Percentiles rank a stretch among this genome's conserved stretches.
phyloP scores from a whole-genome alignment of 2,888 invertebrate genomes.

The Lamproptera curius region DNA sequence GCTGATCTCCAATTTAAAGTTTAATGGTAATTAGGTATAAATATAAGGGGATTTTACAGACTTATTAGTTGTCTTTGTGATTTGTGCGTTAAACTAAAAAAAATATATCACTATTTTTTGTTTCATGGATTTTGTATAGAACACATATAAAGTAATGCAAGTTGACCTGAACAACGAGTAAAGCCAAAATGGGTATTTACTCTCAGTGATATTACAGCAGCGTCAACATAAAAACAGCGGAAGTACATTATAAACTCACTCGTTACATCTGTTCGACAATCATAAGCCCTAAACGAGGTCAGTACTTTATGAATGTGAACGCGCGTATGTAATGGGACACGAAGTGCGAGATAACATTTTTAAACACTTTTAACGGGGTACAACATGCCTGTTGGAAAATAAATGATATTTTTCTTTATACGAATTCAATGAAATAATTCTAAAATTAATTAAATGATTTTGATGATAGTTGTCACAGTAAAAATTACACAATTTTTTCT shows the following conservation, averaged over 20 bases:
- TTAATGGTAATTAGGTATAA: too few species aligned
- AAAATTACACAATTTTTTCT: too few species aligned
- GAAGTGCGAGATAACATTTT: neutral
- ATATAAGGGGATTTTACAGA: too few species aligned
- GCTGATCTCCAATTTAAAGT: too few species aligned
- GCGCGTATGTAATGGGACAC: neutral
- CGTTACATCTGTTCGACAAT: slow-evolving; percentile 28
- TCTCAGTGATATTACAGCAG: slow-evolving; percentile 1
- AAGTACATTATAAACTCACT: slow-evolving; percentile 21
- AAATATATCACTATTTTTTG: too few species aligned
- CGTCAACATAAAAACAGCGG: slow-evolving; percentile 8
- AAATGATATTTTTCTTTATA: neutral
- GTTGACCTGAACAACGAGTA: neutral
- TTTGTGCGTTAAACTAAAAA: too few species aligned
- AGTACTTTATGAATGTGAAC: neutral
- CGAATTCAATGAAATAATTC: neutral
- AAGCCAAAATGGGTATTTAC: neutral
- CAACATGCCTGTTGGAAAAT: neutral
- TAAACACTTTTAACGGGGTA: neutral
- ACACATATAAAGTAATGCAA: neutral
- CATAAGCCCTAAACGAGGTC: neutral
- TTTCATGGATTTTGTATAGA: neutral
- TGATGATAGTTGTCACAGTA: neutral
- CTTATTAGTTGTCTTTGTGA: too few species aligned
- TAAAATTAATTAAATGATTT: neutral